Conservation (phyloP, 2,797 vertebrate genomes). For the Catostomus latipinnis region DNA sequence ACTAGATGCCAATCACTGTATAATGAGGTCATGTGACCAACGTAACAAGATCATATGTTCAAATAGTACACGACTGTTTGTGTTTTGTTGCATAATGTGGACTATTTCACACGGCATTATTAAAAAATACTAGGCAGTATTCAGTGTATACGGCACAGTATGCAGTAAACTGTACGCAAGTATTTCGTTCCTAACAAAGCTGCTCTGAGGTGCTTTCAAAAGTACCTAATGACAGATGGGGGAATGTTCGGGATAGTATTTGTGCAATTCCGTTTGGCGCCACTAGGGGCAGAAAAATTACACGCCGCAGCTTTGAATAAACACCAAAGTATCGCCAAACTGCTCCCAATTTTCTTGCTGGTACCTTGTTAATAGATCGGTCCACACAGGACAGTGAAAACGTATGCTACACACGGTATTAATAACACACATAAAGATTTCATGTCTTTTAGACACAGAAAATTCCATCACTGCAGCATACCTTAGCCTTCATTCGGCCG, state of each 20-base stretch:
- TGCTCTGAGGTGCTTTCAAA: too few relatives aligned
- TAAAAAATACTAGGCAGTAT: not conserved
- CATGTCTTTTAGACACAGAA: not conserved
- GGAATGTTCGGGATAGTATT: not conserved
- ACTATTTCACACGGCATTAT: not conserved
- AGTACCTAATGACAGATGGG: too few relatives aligned
- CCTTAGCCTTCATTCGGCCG: constrained; percentile 34
- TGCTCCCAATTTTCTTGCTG: not conserved
- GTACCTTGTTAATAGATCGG: not conserved
- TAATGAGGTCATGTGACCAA: too few relatives aligned
- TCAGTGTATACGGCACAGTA: too few relatives aligned
- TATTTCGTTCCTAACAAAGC: too few relatives aligned
- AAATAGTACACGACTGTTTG: not conserved
- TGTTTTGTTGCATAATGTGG: not conserved
- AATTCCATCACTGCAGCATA: not conserved
- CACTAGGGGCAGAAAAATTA: not conserved
- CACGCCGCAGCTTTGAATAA: constrained; percentile 10
- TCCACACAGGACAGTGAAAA: constrained; percentile 30
- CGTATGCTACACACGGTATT: constrained; percentile 9
- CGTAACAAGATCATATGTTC: too few relatives aligned
- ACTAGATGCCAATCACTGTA: too few relatives aligned
- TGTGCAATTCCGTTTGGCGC: constrained; percentile 2
- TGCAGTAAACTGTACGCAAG: too few relatives aligned
- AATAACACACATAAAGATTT: constrained; percentile 4
- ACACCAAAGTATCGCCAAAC: not conserved